These are phyloP conservation scores for Falco berigora DNA, from an alignment of 2,797 vertebrate genomes.

Conservation along the genomic window DNA sequence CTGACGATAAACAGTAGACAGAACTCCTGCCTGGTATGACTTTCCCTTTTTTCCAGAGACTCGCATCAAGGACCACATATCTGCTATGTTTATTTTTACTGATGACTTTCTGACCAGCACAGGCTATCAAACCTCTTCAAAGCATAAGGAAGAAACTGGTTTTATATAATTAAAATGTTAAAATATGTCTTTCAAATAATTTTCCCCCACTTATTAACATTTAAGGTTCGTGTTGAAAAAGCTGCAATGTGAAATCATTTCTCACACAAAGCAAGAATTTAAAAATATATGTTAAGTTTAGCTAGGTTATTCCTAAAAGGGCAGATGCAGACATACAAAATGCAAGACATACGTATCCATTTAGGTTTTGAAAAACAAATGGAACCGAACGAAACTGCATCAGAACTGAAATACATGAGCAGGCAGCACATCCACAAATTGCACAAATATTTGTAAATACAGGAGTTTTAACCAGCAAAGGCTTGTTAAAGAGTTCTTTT, in stretches of 20 bases:
- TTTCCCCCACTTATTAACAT: neutral
- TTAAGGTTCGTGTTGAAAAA: neutral
- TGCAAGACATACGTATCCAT: fast-evolving
- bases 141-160: neutral
- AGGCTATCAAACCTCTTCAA: neutral
- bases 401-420: neutral
- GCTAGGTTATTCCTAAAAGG: neutral
- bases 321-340: neutral
- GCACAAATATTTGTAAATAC: neutral
- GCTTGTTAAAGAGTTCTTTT: no score
- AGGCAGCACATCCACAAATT: neutral
- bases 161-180: neutral
- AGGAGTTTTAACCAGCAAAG: no score
- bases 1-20: neutral
- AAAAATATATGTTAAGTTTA: neutral
- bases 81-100: neutral
- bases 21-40: neutral
- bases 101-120: neutral
- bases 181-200: neutral
- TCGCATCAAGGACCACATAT: neutral
- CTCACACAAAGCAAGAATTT: neutral
- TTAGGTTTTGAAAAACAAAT: neutral
- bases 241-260: neutral
- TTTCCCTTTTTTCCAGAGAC: neutral
- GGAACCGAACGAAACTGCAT: neutral